phyloP scores from a whole-genome alignment of 2,888 invertebrate genomes.

The Ormyrus thymus region DNA sequence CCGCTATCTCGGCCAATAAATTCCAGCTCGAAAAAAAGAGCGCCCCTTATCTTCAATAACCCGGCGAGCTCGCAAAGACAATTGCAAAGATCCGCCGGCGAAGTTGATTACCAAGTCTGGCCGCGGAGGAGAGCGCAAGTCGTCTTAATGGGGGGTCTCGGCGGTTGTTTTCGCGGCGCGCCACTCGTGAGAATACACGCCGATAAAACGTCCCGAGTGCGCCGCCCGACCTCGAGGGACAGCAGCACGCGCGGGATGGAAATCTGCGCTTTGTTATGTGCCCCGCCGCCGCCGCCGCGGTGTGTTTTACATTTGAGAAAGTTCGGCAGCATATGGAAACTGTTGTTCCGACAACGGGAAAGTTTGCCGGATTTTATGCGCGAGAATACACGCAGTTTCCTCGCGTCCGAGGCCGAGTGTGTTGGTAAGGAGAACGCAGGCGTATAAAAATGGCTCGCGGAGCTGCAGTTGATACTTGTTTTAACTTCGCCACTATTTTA shows the following conservation, averaged over 20 bases:
- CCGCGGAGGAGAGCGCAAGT: no score
- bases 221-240: background rate
- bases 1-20: no score
- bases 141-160: no score
- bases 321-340: constrained; percentile 50
- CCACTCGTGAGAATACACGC: no score
- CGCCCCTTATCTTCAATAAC: no score
- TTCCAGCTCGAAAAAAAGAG: no score
- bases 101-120: no score
- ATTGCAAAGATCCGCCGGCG: no score
- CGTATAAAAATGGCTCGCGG: background rate
- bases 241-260: background rate
- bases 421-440: background rate
- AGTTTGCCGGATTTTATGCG: constrained; percentile 49
- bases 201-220: background rate
- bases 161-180: no score
- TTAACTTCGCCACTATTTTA: constrained; percentile 42
- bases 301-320: constrained; percentile 48
- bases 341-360: constrained; percentile 28
- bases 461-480: constrained; percentile 35
- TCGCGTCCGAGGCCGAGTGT: background rate
- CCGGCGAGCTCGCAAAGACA: no score
- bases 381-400: background rate
- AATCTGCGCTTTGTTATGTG: constrained; percentile 14
- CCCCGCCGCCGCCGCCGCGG: background rate